Evolutionary conservation across 2,888 invertebrate species (phyloP).

Genomic region (Tetragonisca angustula): DNA sequence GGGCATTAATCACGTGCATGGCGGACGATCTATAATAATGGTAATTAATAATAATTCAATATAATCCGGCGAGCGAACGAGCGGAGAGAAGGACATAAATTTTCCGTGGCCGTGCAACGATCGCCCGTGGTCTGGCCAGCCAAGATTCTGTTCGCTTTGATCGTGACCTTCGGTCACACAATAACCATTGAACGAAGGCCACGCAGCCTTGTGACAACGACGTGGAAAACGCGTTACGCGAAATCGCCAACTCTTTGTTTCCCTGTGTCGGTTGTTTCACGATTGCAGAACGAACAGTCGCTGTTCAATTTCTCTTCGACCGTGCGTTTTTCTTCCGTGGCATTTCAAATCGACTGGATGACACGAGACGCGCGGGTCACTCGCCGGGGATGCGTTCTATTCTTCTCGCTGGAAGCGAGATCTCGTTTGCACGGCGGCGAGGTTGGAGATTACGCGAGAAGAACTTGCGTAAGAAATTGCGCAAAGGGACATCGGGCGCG

Average conservation of each 20-base stretch:
- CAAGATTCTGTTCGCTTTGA: slow-evolving; percentile 44
- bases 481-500: not conserved
- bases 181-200: slow-evolving; percentile 41
- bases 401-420: not conserved
- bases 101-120: slow-evolving; percentile 28
- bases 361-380: not conserved
- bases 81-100: slow-evolving; percentile 44
- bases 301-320: slow-evolving; percentile 1
- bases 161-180: slow-evolving; percentile 58
- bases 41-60: slow-evolving; percentile 61
- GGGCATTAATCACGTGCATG: slow-evolving; percentile 29
- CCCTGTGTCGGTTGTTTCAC: slow-evolving; percentile 27
- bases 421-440: no score
- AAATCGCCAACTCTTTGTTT: slow-evolving; percentile 18
- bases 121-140: slow-evolving; percentile 22
- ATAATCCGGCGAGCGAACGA: slow-evolving; percentile 17
- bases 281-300: not conserved
- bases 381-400: not conserved
- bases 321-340: not conserved
- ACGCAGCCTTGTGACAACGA: slow-evolving; percentile 36
- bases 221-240: slow-evolving; percentile 33
- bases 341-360: slow-evolving; percentile 4
- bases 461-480: slow-evolving; percentile 4
- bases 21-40: slow-evolving; percentile 22
- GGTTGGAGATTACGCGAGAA: not conserved